Evolutionary conservation across 2,888 invertebrate genomes (phyloP).

Genomic region (Amorpha juglandis): DNA sequence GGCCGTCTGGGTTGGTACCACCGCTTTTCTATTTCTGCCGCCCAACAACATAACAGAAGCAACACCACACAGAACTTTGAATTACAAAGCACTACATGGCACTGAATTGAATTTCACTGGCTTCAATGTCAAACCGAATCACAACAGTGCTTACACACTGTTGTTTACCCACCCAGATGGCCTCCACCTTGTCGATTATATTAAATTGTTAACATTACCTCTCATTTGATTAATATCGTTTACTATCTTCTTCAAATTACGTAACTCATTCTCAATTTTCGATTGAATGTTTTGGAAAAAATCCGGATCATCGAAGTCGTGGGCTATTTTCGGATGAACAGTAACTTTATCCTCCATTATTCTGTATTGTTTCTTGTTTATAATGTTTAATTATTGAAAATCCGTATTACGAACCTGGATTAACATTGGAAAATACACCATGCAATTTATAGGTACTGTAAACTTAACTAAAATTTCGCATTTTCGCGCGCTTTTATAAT

Average conservation of each 20-base stretch:
- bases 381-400: neutral
- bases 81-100: too few relatives aligned
- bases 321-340: slow-evolving; percentile 30
- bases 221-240: slow-evolving; percentile 69
- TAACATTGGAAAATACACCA: too few relatives aligned
- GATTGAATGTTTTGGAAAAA: slow-evolving; percentile 53
- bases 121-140: too few relatives aligned
- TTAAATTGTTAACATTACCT: slow-evolving; percentile 61
- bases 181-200: too few relatives aligned
- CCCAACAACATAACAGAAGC: too few relatives aligned
- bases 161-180: too few relatives aligned
- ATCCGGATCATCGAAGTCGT: slow-evolving; percentile 54
- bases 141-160: too few relatives aligned
- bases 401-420: neutral
- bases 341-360: neutral
- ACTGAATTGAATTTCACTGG: too few relatives aligned
- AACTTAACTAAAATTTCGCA: neutral
- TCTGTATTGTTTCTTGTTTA: neutral
- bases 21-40: too few relatives aligned
- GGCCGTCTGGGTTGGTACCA: too few relatives aligned
- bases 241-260: slow-evolving; percentile 64
- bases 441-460: neutral
- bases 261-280: slow-evolving; percentile 61
- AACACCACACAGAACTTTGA: too few relatives aligned
- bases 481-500: neutral